Evolutionary conservation across 2,797 vertebrate genomes (phyloP), one percentile per base, ranked within the genome.

Genomic region (Tokudaia muenninki): DNA sequence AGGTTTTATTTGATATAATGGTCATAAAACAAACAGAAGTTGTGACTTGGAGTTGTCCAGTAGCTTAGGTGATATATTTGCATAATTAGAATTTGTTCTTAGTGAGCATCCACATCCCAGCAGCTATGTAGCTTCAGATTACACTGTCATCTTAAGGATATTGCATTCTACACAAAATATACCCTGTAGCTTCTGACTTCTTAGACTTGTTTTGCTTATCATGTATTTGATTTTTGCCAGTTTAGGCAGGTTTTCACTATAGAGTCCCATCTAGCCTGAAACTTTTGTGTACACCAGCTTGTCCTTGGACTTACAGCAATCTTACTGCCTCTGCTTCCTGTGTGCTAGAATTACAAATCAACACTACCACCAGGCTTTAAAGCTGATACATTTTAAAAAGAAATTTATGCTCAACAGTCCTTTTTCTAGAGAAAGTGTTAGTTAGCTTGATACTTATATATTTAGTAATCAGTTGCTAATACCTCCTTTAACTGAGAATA

Each of bases 351-450:
- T 31, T 61, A 47, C 26, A 89, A 75, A 47, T 44, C 0, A 7
- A 9, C 26, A 21, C 19, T 44, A 19, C 37, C 17, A 22, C 10
- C 12, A 22, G 52, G 37, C 37, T 88, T 74, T 75, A 75, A 75
- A 59, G 55, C n/a, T 74, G 17, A 89, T 24, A 61, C 31, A 31
- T 22, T 61, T 89, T 47, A 52, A 90, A 79, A 65, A 59, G 34
- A 67, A 72, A 88, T 47, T 82, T 92, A 31, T 78, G 65, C 12
- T 94, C 22, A 57, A 3, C 87, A 19, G 7, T 89, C 37, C 16
- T 91, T 22, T 93, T 93, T 95, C 93, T 41, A 81, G 80, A 92
- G 52, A 86, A 86, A 96, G 16, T 59, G 31, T 93, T 31, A 87
- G n/a, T 92, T 31, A 83, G 14, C 91, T 95, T 94, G n/a, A 24